Conservation (phyloP, 2,797 vertebrate species). For the Lepilemur ruficaudatus region DNA sequence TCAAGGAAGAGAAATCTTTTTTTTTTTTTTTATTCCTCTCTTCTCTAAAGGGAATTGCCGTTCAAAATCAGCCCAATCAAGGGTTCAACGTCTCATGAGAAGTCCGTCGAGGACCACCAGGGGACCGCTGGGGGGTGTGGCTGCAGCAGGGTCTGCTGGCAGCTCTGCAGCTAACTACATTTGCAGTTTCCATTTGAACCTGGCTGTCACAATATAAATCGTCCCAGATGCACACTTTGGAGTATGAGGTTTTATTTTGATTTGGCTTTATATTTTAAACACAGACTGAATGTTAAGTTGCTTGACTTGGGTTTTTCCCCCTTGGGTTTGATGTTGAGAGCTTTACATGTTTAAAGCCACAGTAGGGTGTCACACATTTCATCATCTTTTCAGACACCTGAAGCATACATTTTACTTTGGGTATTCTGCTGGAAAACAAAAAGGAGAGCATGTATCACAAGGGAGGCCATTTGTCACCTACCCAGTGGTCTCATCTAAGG, state of each 20-base stretch:
- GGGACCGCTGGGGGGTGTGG: fast-evolving
- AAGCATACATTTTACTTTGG: slow-evolving; percentile 41
- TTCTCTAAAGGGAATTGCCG: neutral
- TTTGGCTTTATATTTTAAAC: slow-evolving; percentile 60
- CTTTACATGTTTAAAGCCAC: neutral
- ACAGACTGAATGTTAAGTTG: slow-evolving; percentile 11
- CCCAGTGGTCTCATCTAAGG: neutral
- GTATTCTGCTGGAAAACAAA: neutral
- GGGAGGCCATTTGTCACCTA: neutral
- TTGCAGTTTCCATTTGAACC: neutral
- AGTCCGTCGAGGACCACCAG: neutral
- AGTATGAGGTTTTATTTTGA: slow-evolving; percentile 49
- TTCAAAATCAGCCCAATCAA: neutral
- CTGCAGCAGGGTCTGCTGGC: too few species aligned
- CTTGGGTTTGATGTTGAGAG: slow-evolving; percentile 47
- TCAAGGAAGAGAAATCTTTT: neutral
- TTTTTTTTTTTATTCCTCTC: neutral
- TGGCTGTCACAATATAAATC: neutral
- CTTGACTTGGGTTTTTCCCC: neutral
- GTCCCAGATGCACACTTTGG: slow-evolving; percentile 39
- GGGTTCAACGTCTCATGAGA: neutral
- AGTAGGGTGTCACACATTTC: neutral
- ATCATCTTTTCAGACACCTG: slow-evolving; percentile 16
- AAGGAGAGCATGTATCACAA: neutral
- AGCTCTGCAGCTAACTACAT: neutral